Evolutionary conservation across 2,113 vertebrate genomes (phyloP).

Genomic region (Blennius ocellaris): DNA sequence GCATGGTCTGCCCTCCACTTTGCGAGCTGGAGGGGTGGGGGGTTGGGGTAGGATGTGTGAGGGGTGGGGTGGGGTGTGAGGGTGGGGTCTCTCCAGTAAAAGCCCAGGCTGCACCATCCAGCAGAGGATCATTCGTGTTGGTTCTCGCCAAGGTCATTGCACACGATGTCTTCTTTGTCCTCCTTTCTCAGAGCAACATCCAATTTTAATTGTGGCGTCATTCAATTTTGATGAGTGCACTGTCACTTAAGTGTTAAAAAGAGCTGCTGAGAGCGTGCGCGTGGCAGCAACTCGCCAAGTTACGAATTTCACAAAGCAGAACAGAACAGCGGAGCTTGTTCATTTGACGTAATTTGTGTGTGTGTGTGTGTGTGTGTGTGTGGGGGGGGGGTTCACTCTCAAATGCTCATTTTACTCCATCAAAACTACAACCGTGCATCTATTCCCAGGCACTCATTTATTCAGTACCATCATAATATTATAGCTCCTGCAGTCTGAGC

Average conservation of each 20-base stretch:
- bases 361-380: too few species aligned
- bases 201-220: slow-evolving; percentile 59
- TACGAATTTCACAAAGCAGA: background rate
- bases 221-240: slow-evolving; percentile 70
- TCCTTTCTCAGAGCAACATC: slow-evolving; percentile 46
- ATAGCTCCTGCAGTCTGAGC: slow-evolving; percentile 31
- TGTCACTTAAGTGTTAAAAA: slow-evolving; percentile 45
- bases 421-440: background rate
- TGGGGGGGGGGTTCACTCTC: too few species aligned
- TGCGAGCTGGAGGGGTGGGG: slow-evolving; percentile 30
- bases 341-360: too few species aligned
- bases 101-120: slow-evolving; percentile 33
- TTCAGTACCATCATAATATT: slow-evolving; percentile 25
- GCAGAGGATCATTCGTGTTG: slow-evolving; percentile 38
- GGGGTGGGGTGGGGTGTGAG: slow-evolving; percentile 36
- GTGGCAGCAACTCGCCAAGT: too few species aligned
- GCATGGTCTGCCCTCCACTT: slow-evolving; percentile 13
- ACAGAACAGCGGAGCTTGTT: background rate
- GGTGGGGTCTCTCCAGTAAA: slow-evolving; percentile 41
- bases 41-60: slow-evolving; percentile 30
- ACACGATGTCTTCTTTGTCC: slow-evolving; percentile 4
- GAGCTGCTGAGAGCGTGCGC: too few species aligned
- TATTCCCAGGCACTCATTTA: slow-evolving; percentile 9
- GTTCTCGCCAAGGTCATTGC: slow-evolving; percentile 55
- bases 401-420: slow-evolving; percentile 2